These are phyloP conservation scores for Elgaria multicarinata DNA, from an alignment of 2,113 vertebrate genomes.

Conservation along the genomic window DNA sequence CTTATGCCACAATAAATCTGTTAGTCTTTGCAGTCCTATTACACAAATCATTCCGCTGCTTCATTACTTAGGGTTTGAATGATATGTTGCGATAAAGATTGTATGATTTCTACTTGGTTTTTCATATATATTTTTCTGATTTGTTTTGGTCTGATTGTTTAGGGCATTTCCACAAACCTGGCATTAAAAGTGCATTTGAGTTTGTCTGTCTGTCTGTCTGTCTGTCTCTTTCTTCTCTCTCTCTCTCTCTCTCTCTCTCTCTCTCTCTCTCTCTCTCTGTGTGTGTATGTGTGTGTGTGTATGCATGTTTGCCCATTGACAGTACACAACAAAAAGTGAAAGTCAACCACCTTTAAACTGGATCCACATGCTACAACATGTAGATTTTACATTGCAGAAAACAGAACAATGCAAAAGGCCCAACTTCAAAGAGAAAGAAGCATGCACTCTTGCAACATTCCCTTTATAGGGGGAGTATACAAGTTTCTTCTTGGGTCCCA, in stretches of 20 bases:
- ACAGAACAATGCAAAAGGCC: not conserved
- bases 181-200: not conserved
- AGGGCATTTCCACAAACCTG: not conserved
- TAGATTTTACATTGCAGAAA: not conserved
- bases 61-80: too few relatives aligned
- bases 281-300: not conserved
- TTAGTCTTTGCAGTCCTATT: not conserved
- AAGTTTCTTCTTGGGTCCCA: not conserved
- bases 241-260: too few relatives aligned
- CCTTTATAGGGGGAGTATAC: not conserved
- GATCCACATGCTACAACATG: not conserved
- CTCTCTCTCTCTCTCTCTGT: too few relatives aligned
- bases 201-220: not conserved
- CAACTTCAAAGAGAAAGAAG: not conserved
- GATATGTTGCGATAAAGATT: not conserved
- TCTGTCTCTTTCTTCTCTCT: too few relatives aligned
- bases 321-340: not conserved
- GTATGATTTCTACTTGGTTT: not conserved
- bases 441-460: not conserved
- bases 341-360: not conserved
- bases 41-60: not conserved
- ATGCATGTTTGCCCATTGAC: not conserved
- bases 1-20: not conserved
- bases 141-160: not conserved
- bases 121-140: not conserved